Conservation (phyloP, 2,888 invertebrate genomes). For the Sesia bembeciformis region DNA sequence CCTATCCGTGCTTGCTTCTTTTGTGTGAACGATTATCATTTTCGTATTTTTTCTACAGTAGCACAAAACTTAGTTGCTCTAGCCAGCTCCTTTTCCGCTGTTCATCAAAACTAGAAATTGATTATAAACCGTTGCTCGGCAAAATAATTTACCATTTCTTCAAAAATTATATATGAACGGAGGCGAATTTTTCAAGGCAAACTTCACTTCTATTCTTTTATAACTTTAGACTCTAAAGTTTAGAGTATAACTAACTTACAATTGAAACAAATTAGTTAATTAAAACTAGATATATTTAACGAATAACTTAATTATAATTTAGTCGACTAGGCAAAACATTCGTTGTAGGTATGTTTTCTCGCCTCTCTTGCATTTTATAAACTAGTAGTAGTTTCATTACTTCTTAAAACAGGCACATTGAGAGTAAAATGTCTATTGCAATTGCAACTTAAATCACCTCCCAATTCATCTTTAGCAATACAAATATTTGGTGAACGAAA, state of each 20-base stretch:
- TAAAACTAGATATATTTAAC: not conserved
- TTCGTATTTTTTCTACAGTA: slow-evolving; percentile 27
- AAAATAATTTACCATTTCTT: too few species aligned
- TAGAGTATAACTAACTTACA: too few species aligned
- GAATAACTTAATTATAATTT: slow-evolving; percentile 29
- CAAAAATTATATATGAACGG: too few species aligned
- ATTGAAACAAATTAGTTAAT: too few species aligned
- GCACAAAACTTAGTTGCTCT: not conserved
- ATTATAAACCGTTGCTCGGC: too few species aligned
- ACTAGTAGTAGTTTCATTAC: slow-evolving; percentile 53
- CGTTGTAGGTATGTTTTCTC: slow-evolving; percentile 22
- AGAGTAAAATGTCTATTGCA: slow-evolving; percentile 64
- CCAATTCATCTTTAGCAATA: slow-evolving; percentile 49
- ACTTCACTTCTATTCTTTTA: too few species aligned
- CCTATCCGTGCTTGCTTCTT: slow-evolving; percentile 28
- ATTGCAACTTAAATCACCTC: slow-evolving; percentile 49
- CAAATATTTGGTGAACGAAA: slow-evolving; percentile 61
- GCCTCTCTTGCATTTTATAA: slow-evolving; percentile 17
- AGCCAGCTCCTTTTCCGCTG: not conserved
- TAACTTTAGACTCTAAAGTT: too few species aligned
- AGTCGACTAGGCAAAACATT: slow-evolving; percentile 41
- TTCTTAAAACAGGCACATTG: slow-evolving; percentile 53
- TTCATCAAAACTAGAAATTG: not conserved
- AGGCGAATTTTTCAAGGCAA: too few species aligned
- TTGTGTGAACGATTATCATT: slow-evolving; percentile 66